Percentiles rank a stretch among this genome's conserved stretches.
phyloP scores from a whole-genome alignment of 2,797 vertebrate species.

The Cirrhinus mrigala region DNA sequence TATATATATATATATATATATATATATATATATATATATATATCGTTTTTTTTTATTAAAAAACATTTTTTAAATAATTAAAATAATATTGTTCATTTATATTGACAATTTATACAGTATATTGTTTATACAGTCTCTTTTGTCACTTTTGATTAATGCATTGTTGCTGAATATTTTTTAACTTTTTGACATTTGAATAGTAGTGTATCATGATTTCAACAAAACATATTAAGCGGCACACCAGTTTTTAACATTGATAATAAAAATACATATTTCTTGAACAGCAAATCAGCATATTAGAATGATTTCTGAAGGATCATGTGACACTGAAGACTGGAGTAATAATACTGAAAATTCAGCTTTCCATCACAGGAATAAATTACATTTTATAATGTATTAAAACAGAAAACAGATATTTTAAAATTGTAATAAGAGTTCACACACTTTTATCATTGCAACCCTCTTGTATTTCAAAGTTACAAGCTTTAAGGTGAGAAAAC shows the following conservation, averaged over 20 bases:
- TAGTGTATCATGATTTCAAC: neutral
- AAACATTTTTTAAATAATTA: too few relatives aligned
- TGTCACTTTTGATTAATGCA: too few relatives aligned
- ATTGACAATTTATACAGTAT: too few relatives aligned
- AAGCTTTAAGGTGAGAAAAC: slow-evolving; percentile 2
- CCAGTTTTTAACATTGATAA: too few relatives aligned
- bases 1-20: neutral
- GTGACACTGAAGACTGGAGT: neutral
- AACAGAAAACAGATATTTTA: neutral
- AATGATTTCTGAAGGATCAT: neutral
- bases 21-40: neutral
- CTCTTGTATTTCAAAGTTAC: neutral
- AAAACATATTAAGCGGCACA: too few relatives aligned
- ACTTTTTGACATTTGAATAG: neutral
- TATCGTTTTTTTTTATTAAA: too few relatives aligned
- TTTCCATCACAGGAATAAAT: neutral
- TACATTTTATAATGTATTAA: neutral
- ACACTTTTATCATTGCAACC: neutral
- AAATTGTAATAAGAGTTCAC: neutral
- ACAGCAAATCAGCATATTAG: neutral
- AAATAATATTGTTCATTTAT: too few relatives aligned
- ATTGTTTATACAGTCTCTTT: too few relatives aligned
- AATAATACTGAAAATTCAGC: neutral
- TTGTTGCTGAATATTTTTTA: too few relatives aligned
- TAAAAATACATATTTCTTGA: too few relatives aligned